Conservation (phyloP, 2,113 vertebrate species). For the Cathartes aura region DNA sequence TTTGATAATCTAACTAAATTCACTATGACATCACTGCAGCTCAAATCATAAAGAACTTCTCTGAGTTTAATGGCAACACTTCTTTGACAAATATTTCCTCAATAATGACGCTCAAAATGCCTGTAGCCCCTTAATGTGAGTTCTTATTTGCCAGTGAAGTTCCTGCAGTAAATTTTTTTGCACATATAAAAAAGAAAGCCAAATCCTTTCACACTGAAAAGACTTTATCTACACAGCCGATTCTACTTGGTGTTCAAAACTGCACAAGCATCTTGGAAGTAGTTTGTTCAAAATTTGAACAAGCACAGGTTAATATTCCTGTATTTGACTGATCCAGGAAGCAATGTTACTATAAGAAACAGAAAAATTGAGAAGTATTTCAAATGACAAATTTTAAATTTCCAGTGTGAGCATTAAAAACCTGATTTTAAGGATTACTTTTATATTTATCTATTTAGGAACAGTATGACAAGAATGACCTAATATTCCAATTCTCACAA, state of each 20-base stretch:
- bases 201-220: not conserved
- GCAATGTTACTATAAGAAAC: not conserved
- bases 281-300: not conserved
- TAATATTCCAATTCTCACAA: not conserved
- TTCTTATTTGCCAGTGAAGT: not conserved
- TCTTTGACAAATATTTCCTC: not conserved
- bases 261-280: not conserved
- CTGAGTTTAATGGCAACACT: not conserved
- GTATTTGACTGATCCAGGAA: not conserved
- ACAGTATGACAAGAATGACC: not conserved
- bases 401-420: not conserved
- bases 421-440: not conserved
- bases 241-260: not conserved
- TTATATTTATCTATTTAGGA: not conserved
- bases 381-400: not conserved
- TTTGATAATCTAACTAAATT: not conserved
- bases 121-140: not conserved
- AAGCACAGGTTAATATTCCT: not conserved
- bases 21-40: not conserved
- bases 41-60: not conserved
- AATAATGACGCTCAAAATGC: not conserved
- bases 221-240: not conserved
- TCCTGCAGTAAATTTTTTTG: not conserved
- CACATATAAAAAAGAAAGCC: not conserved
- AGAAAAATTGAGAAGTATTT: not conserved